Base-by-base conservation (phyloP, 2,888 invertebrate genomes). In the Conchocele bisecta region DNA sequence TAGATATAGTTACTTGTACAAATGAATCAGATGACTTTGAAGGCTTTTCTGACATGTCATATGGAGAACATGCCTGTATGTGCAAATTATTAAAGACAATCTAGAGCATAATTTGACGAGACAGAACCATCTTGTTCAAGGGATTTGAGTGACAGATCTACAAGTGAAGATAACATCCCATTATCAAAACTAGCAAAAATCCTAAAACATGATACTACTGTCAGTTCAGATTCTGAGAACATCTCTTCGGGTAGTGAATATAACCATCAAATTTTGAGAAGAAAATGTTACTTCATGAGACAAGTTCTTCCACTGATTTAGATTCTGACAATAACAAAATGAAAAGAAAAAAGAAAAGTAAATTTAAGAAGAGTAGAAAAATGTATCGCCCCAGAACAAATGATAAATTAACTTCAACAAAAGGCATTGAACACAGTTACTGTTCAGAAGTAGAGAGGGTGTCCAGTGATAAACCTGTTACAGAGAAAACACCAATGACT, bases 11-110 rank as follows among this genome's bases (percentile, higher is more conserved):
- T 28, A 5, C 4, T 28, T 4, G n/a, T 26, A 29, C 63, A 42
- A 35, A 6, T 44, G 44, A 39, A 13, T 63, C 63, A 46, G 63
- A 44, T 54, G 50, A 48, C n/a, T 63, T 54, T 54, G 63, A 54
- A 33, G 54, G 54, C 17, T 54, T 54, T 33, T 54, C 54, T 33
- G 63, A 63, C 6, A 41, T 63, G 17, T 33, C 42, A 9, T 50
- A 60, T n/a, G n/a, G n/a, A n/a, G n/a, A n/a, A n/a, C n/a, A n/a
- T n/a, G n/a, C n/a, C n/a, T n/a, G n/a, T n/a, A n/a, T n/a, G n/a
- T n/a, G n/a, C n/a, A n/a, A n/a, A n/a, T n/a, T 13, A 63, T 54
- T 44, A 33, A 63, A 31, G 41, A 63, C 6, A 29, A 5, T 4
- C 39, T 41, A n/a, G 29, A 39, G 31, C n/a, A 51, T n/a, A 53